Evolutionary conservation across 2,888 invertebrate genomes (phyloP), one percentile per base, ranked within the genome.

Genomic region (Ophonus ardosiacus): DNA sequence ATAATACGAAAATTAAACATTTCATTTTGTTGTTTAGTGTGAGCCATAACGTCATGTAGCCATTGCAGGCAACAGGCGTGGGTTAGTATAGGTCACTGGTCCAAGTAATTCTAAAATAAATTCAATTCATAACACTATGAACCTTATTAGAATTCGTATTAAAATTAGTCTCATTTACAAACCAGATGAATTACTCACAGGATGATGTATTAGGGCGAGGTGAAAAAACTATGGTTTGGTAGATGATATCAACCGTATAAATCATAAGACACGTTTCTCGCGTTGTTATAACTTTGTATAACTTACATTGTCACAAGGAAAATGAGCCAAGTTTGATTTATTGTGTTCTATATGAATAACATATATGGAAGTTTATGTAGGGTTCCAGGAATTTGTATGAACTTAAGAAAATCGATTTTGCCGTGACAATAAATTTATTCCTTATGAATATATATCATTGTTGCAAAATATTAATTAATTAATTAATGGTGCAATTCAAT

Each of bases 11-110:
- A 68, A 7, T 31, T 43, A 43, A 74, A 74, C 43, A 74, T 1
- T 51, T 43, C 38, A 4, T 13, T 38, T 24, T 61, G 61, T 61
- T 63, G 24, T 63, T 43, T 71, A 21, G 15, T 43, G 8, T 43
- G 40, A 74, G 6, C 38, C 43, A 38, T 38, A 68, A 40, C 40
- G 71, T 31, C 31, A 31, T 31, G 31, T 31, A 31, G 31, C 1
- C 21, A 21, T n/a, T n/a, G 21, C 17, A 43, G 71, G 40, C 43
- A 18, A n/a, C 0, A 74, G 10, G 10, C 71, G 71, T 74, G 18
- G 71, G 51, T 43, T 17, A 43, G 71, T 43, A 43, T 74, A 74
- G 71, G 71, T 74, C 71, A 74, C 71, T 74, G 18, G 71, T 43
- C 18, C 71, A 74, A 51, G 43, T 13, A 51, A 51, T 51, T 10